Evolutionary conservation across 2,797 vertebrate genomes (phyloP).

Genomic region (Neostethus bicornis): DNA sequence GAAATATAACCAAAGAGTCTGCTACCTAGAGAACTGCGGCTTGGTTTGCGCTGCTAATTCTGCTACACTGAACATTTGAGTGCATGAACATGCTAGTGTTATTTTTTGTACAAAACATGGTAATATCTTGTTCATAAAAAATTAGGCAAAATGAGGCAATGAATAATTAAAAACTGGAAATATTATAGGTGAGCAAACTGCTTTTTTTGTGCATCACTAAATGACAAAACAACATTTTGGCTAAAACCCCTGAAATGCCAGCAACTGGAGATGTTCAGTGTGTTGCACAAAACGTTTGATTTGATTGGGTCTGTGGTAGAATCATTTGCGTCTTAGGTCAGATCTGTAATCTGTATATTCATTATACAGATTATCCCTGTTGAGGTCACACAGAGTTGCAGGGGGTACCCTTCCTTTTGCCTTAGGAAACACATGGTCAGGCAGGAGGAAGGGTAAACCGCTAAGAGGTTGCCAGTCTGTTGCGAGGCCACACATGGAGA

Average conservation of each 20-base stretch:
- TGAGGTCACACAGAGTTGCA: no score
- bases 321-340: no score
- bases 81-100: constrained; percentile 35
- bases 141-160: constrained; percentile 38
- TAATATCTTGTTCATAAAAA: constrained; percentile 40
- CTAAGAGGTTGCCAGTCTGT: no score
- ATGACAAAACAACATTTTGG: neutral
- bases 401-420: no score
- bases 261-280: constrained; percentile 14
- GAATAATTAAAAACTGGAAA: constrained; percentile 34
- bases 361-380: no score
- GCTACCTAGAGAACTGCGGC: constrained; percentile 50
- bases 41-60: constrained; percentile 57
- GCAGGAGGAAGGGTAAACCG: no score
- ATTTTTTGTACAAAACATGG: constrained; percentile 60
- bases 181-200: neutral
- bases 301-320: no score
- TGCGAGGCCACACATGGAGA: no score
- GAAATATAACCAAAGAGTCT: constrained; percentile 1
- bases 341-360: no score
- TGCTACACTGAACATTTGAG: constrained; percentile 23
- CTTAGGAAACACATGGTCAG: no score
- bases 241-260: constrained; percentile 2
- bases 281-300: no score
- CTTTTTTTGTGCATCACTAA: no score